Evolutionary conservation across 2,888 invertebrate species (phyloP), one percentile per base, ranked within the genome.

Genomic region (Candidula unifasciata): DNA sequence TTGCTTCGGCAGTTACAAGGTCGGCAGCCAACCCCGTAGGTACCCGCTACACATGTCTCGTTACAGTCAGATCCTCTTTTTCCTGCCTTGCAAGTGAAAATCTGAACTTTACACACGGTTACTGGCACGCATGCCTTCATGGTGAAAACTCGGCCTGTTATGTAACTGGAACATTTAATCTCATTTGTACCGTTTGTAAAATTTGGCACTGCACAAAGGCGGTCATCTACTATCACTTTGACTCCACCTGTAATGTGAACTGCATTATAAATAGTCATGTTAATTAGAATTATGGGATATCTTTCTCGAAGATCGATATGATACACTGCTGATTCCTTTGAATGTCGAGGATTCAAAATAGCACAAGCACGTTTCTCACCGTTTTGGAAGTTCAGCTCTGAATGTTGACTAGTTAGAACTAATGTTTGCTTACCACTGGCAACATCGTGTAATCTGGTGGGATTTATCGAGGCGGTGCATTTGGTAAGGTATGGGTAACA

Each of bases 21-120:
- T 44, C 30, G 73, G n/a, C 81, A 81, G 35, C 60, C 57, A 37
- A 81, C n/a, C 30, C 81, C 81, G 27, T 81, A 81, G 16, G 60
- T 73, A 18, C 81, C 73, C 6, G 30, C 8, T 37, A 33, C 57
- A 37, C 81, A 81, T 1, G 18, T 1, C 6, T 81, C 60, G 18
- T 21, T 35, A 81, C 81, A 81, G 1, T 35, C n/a, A 71, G 60
- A 18, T n/a, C 81, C 81, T 37, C 60, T 35, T 73, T 24, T 81
- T 2, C 81, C 81, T 3, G 64, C 57, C 10, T 13, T 44, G n/a
- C 81, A 81, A 13, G 81, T 81, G 37, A 33, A 81, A 81, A 81
- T 60, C 24, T 74, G 33, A n/a, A 81, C 73, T 27, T n/a, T 60
- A 64, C 81, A 81, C 27, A 81, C 13, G 21, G 54, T 74, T 30